Percentiles rank a stretch among this genome's conserved stretches.
These are phyloP conservation scores for Sinotaia quadrata DNA, from an alignment of 2,888 invertebrate species.

Conservation along the genomic window DNA sequence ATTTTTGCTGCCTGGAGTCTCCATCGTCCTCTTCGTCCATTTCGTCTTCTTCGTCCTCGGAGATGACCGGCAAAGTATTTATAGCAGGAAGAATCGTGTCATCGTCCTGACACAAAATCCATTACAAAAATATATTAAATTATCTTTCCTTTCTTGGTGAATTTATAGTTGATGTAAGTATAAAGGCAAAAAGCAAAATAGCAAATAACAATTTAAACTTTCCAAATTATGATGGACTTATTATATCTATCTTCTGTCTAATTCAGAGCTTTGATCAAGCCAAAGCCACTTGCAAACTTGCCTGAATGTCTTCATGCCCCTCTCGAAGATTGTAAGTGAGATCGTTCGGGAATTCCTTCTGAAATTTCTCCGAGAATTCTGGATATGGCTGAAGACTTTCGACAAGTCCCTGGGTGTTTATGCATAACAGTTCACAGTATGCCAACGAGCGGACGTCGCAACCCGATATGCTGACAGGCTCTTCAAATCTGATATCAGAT, in stretches of 20 bases:
- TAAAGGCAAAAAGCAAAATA: no score
- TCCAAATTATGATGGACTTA: no score
- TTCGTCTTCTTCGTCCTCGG: conserved; percentile 85
- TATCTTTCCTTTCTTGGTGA: neutral
- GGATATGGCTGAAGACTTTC: conserved; percentile 92
- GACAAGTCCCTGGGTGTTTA: conserved; percentile 89
- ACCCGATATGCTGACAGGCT: conserved; percentile 91
- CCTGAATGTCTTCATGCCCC: conserved; percentile 85
- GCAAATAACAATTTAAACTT: no score
- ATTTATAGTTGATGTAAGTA: neutral
- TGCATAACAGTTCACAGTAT: conserved; percentile 95
- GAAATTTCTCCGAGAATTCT: conserved; percentile 94
- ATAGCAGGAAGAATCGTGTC: conserved; percentile 77
- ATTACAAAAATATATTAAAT: neutral
- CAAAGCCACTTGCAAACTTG: neutral
- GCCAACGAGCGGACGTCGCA: conserved; percentile 96
- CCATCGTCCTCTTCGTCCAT: conserved; percentile 79
- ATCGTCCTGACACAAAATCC: conserved; percentile 46
- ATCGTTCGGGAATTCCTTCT: conserved; percentile 94
- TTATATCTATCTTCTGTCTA: no score
- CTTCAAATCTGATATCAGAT: conserved; percentile 74
- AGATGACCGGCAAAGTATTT: conserved; percentile 90
- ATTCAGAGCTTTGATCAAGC: no score
- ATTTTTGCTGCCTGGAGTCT: neutral
- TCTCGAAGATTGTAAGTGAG: conserved; percentile 94